Evolutionary conservation across 2,113 vertebrate genomes (phyloP), one percentile per base, ranked within the genome.

Genomic region (Opisthocomus hoazin): DNA sequence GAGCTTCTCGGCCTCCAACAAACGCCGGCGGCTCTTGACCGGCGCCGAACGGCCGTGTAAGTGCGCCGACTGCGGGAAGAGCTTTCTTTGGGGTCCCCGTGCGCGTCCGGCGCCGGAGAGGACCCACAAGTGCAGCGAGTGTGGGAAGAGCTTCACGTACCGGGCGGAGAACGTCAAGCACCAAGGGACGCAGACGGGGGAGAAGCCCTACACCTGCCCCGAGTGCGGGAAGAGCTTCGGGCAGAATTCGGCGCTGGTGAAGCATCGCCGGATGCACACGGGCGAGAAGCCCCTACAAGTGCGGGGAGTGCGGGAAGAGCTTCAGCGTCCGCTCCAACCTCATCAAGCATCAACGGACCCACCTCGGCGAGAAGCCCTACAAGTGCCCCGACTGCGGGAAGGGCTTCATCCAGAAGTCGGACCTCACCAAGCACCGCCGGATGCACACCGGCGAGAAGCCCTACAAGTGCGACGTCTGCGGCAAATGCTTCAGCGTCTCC

Each of bases 301-400:
- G 87, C 0, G 63, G 63, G 3, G 87, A 76, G 1, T 90, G 87
- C 6, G 93, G 89, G 39, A 74, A 74, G 45, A 74, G 94, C 89
- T 97, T 97, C 32, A n/a, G n/a, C n/a, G 89, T 91, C 13, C 96
- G 93, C 82, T 96, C 96, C 4, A 94, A 96, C 70, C 95, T 97
- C 39, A 87, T 95, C 48, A 94, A 96, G 94, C 96, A 96, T 61
- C 80, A 94, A 61, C 57, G 96, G n/a, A 90, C 92, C 24, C 97
- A 97, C 77, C 93, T 96, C 1, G 64, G 53, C 1, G 79, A 82
- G n/a, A 45, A 21, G 3, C 79, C 79, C 15, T 57, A 58, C 7
- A 32, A 3, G 9, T 58, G 79, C 10, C 1, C 21, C 3, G 64
- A 69, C 22, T 57, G 79, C 4, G 79, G 79, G 7, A 69, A 69